Percentiles rank a stretch among this genome's conserved stretches.
Evolutionary conservation across 2,113 vertebrate species (phyloP).

Genomic region (Tenebrosternarchus preto): DNA sequence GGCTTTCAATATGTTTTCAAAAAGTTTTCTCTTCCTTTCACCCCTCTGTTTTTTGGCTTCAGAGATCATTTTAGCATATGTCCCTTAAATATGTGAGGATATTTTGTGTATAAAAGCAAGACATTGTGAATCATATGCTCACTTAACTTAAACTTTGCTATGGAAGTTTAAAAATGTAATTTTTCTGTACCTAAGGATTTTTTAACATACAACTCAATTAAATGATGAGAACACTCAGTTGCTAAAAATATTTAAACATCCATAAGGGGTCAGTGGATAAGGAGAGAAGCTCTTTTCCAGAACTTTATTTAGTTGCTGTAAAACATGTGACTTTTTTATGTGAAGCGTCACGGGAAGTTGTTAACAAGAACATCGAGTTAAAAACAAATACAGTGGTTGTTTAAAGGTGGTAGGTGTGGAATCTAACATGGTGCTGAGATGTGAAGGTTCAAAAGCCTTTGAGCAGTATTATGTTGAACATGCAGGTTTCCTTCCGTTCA

Average conservation of each 20-base stretch:
- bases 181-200: background rate
- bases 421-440: conserved; percentile 18
- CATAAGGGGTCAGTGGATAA: too few relatives aligned
- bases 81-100: background rate
- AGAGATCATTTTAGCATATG: background rate
- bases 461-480: background rate
- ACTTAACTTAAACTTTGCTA: too few relatives aligned
- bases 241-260: too few relatives aligned
- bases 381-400: background rate
- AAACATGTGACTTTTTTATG: background rate
- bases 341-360: background rate
- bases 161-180: too few relatives aligned
- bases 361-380: background rate
- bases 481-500: background rate
- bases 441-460: background rate
- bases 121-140: too few relatives aligned
- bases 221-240: too few relatives aligned
- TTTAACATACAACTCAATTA: background rate
- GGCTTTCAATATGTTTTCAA: background rate
- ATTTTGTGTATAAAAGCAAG: too few relatives aligned
- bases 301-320: background rate
- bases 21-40: too few relatives aligned
- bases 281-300: background rate
- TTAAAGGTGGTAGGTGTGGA: conserved; percentile 25
- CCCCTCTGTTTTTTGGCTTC: background rate